A percentile compares a stretch with the other conserved stretches of the same genome.
These are phyloP conservation scores for Phaedon cochleariae DNA, from an alignment of 2,888 invertebrate genomes.

Conservation along the genomic window DNA sequence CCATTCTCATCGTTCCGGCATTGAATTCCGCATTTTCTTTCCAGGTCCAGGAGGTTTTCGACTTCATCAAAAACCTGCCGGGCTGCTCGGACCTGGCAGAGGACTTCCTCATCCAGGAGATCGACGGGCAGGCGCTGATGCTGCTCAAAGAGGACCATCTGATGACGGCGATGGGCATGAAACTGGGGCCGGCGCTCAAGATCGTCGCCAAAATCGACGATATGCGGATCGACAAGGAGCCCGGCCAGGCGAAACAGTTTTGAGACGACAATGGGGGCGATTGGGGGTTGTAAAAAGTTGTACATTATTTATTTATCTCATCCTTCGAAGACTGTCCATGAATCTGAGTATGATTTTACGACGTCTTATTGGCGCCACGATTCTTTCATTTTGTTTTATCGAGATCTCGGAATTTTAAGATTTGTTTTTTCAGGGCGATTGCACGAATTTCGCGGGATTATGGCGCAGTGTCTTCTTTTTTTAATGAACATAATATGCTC, in stretches of 20 bases:
- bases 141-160: conserved; percentile 93
- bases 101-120: conserved; percentile 94
- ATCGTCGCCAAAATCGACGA: conserved; percentile 92
- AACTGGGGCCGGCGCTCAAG: conserved; percentile 94
- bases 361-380: no score
- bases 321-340: conserved; percentile 31
- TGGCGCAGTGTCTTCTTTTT: no score
- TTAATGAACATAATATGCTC: no score
- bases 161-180: conserved; percentile 94
- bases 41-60: conserved; percentile 86
- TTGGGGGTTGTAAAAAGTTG: background rate
- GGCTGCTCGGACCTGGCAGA: conserved; percentile 94
- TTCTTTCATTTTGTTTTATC: no score
- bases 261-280: background rate
- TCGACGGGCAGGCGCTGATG: conserved; percentile 94
- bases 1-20: no score
- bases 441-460: no score
- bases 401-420: no score
- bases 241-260: conserved; percentile 51
- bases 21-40: conserved; percentile 29
- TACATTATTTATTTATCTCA: conserved; percentile 36
- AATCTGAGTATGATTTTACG: conserved; percentile 31
- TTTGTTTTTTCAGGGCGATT: no score
- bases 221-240: conserved; percentile 73
- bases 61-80: conserved; percentile 87